Base-by-base conservation (phyloP, 2,797 vertebrate species). In the Sebastes itinus region DNA sequence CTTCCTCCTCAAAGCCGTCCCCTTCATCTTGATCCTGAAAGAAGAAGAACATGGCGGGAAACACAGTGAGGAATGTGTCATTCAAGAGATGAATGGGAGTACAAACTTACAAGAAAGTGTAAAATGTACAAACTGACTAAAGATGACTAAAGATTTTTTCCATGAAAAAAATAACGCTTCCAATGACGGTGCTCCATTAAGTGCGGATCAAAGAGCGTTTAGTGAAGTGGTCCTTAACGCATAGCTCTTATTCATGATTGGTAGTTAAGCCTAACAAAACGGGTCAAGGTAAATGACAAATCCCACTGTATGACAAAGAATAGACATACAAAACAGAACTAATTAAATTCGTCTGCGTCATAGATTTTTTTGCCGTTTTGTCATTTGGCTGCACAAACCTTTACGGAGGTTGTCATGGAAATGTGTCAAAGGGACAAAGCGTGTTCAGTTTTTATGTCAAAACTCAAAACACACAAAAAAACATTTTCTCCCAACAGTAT, bases 21-120 rank as follows among this genome's bases (percentile, higher is more conserved):
- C 32, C 86, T n/a, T 93, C 94, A 78, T 94, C 91, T 69, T 84
- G 86, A 56, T 78, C 73, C 96, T 96, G 58, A 32, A 35, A 63
- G 13, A 71, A 49, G 14, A 55, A 25, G 3, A 73, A 69, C 22
- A 82, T 0, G 10, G 14, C 0, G 62, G 54, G 22, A 60, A n/a
- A 22, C 62, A 25, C 5, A 3, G 25, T 58, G 20, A 62, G 33
- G 10, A 71, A 66, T 1, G 33, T 22, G 30, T 5, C 18, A 52
- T 22, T 61, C 1, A 9, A n/a, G n/a, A 11, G 1, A 23, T 23
- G 58, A 42, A 66, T 16, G 38, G 0, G 38, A 42, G 38, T 42
- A 65, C 35, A 65, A 42, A 65, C 22, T 38, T 42, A 35, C 33
- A 22, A 63, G 3, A 4, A 23, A 64, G 30, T 6, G 60, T 33